Base-by-base conservation (phyloP, 2,888 invertebrate genomes). In the Chaetogeoica ovagalla region DNA sequence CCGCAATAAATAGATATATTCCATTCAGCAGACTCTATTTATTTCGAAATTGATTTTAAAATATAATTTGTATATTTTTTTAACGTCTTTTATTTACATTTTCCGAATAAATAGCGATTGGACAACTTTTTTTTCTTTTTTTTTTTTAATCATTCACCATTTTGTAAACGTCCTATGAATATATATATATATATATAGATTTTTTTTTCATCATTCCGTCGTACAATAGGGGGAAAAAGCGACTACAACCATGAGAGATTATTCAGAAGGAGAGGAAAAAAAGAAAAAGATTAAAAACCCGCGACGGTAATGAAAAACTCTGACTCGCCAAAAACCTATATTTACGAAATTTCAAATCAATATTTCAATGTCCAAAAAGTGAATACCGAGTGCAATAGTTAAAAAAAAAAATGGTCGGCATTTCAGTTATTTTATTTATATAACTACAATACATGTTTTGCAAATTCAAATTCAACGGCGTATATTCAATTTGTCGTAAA, bases 251-350 rank as follows among this genome's bases (percentile, higher is more conserved):
- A 43, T 9, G 23, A 43, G 60, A 60, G 7, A 62, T 60, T 48
- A 7, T 48, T 62, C 19, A 30, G 3, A 13, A 30, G 30, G 43
- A 60, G 13, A 13, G 13, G 13, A 52, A 60, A 23, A 19, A 68
- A 48, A 11, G 23, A 23, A 23, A 23, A 68, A 52, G n/a, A 62
- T 48, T n/a, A n/a, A 62, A 60, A 62, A 13, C n/a, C 30, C 17
- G 19, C 11, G 4, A 13, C 6, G 48, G 60, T 72, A 72, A 62
- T 62, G 30, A 73, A 73, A 73, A 63, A 73, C 48, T 30, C 30
- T 5, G 37, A 52, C 30, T 63, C 19, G 60, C 48, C 48, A 62
- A 62, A 62, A 63, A 52, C 21, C 0, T 13, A 62, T 48, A 4
- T 62, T 62, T 62, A 52, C 52, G 15, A 73, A 52, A 52, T 37